phyloP scores from a whole-genome alignment of 2,888 invertebrate genomes.

The Strigamia transsilvanica region DNA sequence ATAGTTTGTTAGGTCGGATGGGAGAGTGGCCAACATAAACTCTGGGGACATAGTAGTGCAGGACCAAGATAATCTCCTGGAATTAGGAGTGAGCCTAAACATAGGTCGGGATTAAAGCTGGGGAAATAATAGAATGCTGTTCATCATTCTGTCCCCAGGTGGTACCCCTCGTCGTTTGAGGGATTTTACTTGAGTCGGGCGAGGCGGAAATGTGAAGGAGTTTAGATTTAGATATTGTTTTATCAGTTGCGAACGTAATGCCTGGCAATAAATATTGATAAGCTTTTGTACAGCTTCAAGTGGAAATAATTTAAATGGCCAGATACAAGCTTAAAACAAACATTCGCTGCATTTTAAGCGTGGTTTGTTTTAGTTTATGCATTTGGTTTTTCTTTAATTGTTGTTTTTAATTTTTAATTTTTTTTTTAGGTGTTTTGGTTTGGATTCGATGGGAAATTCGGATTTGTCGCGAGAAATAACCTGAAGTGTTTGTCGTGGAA shows the following conservation, averaged over 20 bases:
- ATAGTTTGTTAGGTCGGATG: neutral
- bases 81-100: conserved; percentile 43
- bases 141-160: conserved; percentile 48
- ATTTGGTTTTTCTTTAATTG: too few species aligned
- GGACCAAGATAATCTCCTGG: neutral
- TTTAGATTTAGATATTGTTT: conserved; percentile 14
- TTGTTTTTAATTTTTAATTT: too few species aligned
- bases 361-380: too few species aligned
- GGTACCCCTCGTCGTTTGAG: conserved; percentile 40
- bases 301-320: neutral
- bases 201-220: neutral
- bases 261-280: conserved; percentile 10
- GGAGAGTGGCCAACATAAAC: conserved; percentile 4
- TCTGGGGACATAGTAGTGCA: neutral
- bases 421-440: too few species aligned
- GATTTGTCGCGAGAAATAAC: too few species aligned
- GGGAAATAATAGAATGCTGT: conserved; percentile 34
- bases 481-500: too few species aligned
- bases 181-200: conserved; percentile 15
- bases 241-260: conserved; percentile 5
- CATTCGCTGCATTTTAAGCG: too few species aligned
- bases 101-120: conserved; percentile 44
- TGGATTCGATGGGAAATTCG: too few species aligned
- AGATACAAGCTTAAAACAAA: neutral
- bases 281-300: neutral